Percentiles rank a stretch among this genome's conserved stretches.
Evolutionary conservation across 2,888 invertebrate genomes (phyloP).

Genomic region (Molorchus minor): DNA sequence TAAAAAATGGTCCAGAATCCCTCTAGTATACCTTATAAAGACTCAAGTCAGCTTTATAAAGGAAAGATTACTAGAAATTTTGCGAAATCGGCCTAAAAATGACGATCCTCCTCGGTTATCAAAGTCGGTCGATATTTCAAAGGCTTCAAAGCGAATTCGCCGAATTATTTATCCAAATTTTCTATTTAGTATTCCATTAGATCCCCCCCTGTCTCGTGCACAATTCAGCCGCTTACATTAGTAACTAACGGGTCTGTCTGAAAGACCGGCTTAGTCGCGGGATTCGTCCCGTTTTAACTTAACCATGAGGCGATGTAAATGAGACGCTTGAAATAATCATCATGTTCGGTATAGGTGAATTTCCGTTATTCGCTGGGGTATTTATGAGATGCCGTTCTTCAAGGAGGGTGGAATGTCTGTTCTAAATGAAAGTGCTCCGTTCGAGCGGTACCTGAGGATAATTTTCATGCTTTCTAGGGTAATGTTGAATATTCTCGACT

Average conservation of each 20-base stretch:
- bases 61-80: too few relatives aligned
- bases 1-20: too few relatives aligned
- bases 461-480: too few relatives aligned
- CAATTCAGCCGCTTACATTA: conserved; percentile 2
- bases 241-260: conserved; percentile 2
- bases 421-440: conserved; percentile 30
- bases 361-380: conserved; percentile 18
- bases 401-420: conserved; percentile 22
- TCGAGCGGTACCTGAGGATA: too few relatives aligned
- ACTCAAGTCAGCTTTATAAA: too few relatives aligned
- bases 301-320: conserved; percentile 1
- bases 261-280: neutral
- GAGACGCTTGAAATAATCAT: conserved; percentile 29
- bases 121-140: too few relatives aligned
- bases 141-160: too few relatives aligned
- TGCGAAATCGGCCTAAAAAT: too few relatives aligned
- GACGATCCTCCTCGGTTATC: too few relatives aligned
- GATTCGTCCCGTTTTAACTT: neutral
- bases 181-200: conserved; percentile 6
- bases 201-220: neutral
- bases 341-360: conserved; percentile 29
- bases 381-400: conserved; percentile 28
- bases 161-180: conserved; percentile 10
- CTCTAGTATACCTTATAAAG: too few relatives aligned
- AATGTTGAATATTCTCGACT: too few relatives aligned